Conservation (phyloP, 1,140 invertebrate genomes). For the Drosophila erecta region DNA sequence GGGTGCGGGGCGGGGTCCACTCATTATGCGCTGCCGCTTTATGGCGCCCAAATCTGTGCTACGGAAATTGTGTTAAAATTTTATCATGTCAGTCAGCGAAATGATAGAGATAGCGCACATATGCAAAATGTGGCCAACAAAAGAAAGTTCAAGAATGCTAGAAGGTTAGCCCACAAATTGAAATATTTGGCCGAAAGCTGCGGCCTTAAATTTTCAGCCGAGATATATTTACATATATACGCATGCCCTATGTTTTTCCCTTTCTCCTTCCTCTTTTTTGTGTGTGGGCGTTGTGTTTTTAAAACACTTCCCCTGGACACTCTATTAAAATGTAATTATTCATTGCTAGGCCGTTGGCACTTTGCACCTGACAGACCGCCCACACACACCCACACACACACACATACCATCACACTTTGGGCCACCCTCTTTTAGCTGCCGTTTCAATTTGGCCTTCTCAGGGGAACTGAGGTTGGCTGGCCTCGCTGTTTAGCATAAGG, state of each 20-base stretch:
- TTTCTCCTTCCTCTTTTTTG: background rate
- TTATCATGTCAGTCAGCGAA: slow-evolving; percentile 24
- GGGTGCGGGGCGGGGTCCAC: background rate
- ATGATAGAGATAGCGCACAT: slow-evolving; percentile 11
- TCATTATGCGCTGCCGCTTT: slow-evolving; percentile 52
- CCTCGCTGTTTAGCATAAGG: slow-evolving; percentile 71
- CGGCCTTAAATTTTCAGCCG: slow-evolving; percentile 1
- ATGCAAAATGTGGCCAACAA: slow-evolving; percentile 8
- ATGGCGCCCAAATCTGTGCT: slow-evolving; percentile 37
- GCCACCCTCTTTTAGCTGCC: slow-evolving; percentile 9
- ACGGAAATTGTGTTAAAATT: slow-evolving; percentile 53
- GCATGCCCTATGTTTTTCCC: no score
- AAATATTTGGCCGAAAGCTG: slow-evolving; percentile 1
- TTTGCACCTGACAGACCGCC: slow-evolving; percentile 66
- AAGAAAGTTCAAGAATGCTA: background rate
- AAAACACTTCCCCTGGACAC: slow-evolving; percentile 68
- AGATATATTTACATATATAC: background rate
- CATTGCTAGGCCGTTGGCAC: slow-evolving; percentile 75
- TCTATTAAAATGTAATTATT: slow-evolving; percentile 82
- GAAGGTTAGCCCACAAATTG: slow-evolving; percentile 17
- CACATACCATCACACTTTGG: no score
- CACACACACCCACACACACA: slow-evolving; percentile 2
- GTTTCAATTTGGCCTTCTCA: slow-evolving; percentile 52
- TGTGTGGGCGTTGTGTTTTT: slow-evolving; percentile 55
- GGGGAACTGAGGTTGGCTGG: slow-evolving; percentile 2